Percentiles rank a stretch among this genome's conserved stretches.
These are phyloP conservation scores for Sebastes wilsoni DNA, from an alignment of 2,797 vertebrate genomes.

Conservation along the genomic window DNA sequence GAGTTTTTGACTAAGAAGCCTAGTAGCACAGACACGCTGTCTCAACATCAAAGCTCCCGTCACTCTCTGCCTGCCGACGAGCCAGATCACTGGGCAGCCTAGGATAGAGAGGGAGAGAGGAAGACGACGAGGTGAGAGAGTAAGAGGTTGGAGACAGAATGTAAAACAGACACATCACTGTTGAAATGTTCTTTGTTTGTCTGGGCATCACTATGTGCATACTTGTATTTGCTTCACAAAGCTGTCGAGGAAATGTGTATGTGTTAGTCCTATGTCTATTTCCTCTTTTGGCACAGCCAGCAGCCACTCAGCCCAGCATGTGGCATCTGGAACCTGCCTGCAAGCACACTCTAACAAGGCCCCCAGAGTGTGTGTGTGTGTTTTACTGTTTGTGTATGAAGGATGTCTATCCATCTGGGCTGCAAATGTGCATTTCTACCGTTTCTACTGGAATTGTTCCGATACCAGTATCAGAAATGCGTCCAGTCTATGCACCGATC, in stretches of 20 bases:
- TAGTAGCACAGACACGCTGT: conserved; percentile 6
- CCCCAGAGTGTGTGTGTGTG: conserved; percentile 3
- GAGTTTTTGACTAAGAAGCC: conserved; percentile 41
- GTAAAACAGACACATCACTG: conserved; percentile 22
- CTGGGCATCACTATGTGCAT: conserved; percentile 1
- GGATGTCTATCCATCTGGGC: not conserved
- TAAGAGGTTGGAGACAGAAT: conserved; percentile 25
- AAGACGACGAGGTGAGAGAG: conserved; percentile 25
- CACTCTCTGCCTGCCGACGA: conserved; percentile 46
- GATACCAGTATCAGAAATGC: no score
- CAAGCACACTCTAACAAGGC: conserved; percentile 54
- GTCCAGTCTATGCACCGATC: no score
- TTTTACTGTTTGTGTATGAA: not conserved
- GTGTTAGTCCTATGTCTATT: conserved; percentile 28
- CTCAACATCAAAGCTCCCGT: conserved; percentile 58
- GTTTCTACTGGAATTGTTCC: not conserved
- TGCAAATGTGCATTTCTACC: not conserved
- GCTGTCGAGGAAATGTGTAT: conserved; percentile 19
- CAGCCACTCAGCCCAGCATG: conserved; percentile 44
- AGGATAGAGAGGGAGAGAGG: not conserved
- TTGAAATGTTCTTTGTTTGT: conserved; percentile 10
- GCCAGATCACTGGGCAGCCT: conserved; percentile 38
- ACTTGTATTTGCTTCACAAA: conserved; percentile 8
- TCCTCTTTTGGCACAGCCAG: conserved; percentile 34
- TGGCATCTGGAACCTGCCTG: conserved; percentile 59